Evolutionary conservation across 2,797 vertebrate species (phyloP).

Genomic region (Cossypha polioptera): DNA sequence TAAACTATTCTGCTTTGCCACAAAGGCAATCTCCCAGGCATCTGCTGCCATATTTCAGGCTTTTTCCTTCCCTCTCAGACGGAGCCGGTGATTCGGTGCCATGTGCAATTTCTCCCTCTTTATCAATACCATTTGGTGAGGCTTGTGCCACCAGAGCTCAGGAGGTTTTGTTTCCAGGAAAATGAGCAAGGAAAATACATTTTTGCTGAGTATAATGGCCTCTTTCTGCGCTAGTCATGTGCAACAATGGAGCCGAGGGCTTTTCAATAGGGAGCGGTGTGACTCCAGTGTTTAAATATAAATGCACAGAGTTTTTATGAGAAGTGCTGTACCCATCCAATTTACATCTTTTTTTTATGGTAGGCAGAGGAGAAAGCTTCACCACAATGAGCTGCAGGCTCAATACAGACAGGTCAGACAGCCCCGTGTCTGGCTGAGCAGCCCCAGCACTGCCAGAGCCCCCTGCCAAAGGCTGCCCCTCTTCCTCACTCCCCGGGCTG

Average conservation of each 20-base stretch:
- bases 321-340: conserved; percentile 19
- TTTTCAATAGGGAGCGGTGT: conserved; percentile 50
- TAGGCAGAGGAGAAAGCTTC: conserved; percentile 23
- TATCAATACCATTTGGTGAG: not conserved
- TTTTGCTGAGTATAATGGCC: conserved; percentile 47
- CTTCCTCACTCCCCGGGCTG: accelerated
- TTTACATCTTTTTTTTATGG: conserved; percentile 46
- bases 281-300: conserved; percentile 57
- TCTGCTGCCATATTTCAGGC: conserved; percentile 69
- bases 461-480: not conserved
- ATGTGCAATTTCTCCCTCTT: conserved; percentile 14
- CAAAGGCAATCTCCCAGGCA: conserved; percentile 60
- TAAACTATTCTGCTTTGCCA: conserved; percentile 57
- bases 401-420: not conserved
- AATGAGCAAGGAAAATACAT: conserved; percentile 61
- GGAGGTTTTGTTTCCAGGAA: conserved; percentile 61
- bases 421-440: not conserved
- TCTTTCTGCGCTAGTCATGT: conserved; percentile 48
- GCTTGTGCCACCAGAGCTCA: not conserved
- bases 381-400: not conserved
- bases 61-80: conserved; percentile 31
- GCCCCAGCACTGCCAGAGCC: accelerated
- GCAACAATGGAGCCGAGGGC: conserved; percentile 31
- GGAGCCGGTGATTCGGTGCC: not conserved
- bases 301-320: conserved; percentile 47